Percentiles rank a stretch among this genome's conserved stretches.
Evolutionary conservation across 1,140 invertebrate genomes (phyloP).

Genomic region (Belonocnema kinseyi): DNA sequence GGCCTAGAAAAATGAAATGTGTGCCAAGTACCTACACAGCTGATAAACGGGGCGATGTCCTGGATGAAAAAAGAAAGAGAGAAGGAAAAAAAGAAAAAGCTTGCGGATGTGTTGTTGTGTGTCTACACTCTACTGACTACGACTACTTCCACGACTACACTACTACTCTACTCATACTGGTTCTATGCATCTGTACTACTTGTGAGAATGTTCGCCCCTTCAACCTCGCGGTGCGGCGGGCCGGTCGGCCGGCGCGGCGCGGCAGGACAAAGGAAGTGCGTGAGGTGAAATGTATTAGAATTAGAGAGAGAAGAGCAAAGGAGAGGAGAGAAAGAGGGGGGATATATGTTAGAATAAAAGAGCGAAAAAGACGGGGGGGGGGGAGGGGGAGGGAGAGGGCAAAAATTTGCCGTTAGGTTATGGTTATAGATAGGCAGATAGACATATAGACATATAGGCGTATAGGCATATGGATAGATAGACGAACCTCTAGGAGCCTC

Average conservation of each 20-base stretch:
- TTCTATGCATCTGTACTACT: too few relatives aligned
- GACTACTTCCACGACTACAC: too few relatives aligned
- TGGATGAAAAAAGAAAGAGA: not conserved
- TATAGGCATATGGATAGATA: too few relatives aligned
- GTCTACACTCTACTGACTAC: not conserved
- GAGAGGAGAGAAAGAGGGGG: not conserved
- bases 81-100: not conserved
- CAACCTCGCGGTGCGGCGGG: not conserved
- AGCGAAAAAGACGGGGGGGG: not conserved
- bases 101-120: not conserved
- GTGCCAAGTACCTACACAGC: not conserved
- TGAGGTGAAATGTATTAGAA: constrained; percentile 26
- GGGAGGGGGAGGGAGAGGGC: not conserved
- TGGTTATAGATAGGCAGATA: too few relatives aligned
- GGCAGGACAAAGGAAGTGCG: constrained; percentile 23
- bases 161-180: not conserved
- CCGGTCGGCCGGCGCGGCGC: not conserved
- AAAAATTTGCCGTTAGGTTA: constrained; percentile 27
- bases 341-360: constrained; percentile 33
- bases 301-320: not conserved
- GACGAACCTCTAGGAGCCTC: too few relatives aligned
- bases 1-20: not conserved
- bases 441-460: too few relatives aligned
- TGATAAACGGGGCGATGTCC: not conserved
- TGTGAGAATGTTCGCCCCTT: constrained; percentile 8